Conservation (phyloP, 1,140 invertebrate species). For the Aphelenchoides avenae region DNA sequence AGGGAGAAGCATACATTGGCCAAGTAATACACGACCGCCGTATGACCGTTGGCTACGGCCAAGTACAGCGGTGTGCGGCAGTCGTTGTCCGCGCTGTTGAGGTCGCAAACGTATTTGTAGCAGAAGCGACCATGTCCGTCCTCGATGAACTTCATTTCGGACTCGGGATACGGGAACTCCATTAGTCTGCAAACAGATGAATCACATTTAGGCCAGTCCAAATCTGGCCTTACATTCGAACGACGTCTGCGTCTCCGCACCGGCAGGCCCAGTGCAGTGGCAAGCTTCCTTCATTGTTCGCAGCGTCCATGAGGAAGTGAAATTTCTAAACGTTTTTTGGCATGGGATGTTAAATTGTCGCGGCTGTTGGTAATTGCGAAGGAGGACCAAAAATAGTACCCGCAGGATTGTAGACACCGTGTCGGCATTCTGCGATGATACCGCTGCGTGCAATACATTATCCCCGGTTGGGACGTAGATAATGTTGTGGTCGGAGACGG, state of each 20-base stretch:
- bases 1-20: conserved; percentile 73
- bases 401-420: conserved; percentile 75
- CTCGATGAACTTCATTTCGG: conserved; percentile 75
- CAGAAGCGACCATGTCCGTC: conserved; percentile 68
- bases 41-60: conserved; percentile 76
- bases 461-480: conserved; percentile 82
- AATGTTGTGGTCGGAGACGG: conserved; percentile 76
- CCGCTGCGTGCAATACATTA: conserved; percentile 83
- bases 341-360: neutral
- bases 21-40: conserved; percentile 73
- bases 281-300: conserved; percentile 84
- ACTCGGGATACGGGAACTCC: conserved; percentile 67
- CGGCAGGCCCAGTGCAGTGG: conserved; percentile 86
- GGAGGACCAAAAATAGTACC: conserved; percentile 54
- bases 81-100: conserved; percentile 81
- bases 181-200: conserved; percentile 35
- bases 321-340: conserved; percentile 66
- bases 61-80: conserved; percentile 84
- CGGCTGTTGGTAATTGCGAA: neutral
- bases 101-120: conserved; percentile 79
- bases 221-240: conserved; percentile 7
- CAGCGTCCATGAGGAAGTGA: conserved; percentile 67
- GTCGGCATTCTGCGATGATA: conserved; percentile 66
- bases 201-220: conserved; percentile 22
- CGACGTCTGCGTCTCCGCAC: conserved; percentile 53